Conservation (phyloP, 2,113 vertebrate genomes). For the Gymnocephalus cernua region DNA sequence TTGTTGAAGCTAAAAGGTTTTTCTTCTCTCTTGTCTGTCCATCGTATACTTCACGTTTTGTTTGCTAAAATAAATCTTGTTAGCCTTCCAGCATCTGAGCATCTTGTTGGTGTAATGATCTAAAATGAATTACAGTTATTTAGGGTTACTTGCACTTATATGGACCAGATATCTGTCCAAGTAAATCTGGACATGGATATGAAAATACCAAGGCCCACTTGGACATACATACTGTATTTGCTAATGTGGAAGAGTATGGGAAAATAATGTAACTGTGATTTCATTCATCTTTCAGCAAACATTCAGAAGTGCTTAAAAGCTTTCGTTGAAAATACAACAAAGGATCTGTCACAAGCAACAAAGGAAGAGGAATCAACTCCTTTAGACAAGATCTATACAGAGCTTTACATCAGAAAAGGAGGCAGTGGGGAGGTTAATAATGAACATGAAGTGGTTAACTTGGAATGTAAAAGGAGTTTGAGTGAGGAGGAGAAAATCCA, state of each 20-base stretch:
- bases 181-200: too few species aligned
- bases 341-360: constrained; percentile 4
- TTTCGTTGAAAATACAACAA: neutral
- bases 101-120: too few species aligned
- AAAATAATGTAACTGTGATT: neutral
- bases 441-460: constrained; percentile 28
- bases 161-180: too few species aligned
- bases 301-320: constrained; percentile 9
- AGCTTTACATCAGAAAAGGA: constrained; percentile 24
- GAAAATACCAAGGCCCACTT: too few species aligned
- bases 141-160: too few species aligned
- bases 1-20: too few species aligned
- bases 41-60: neutral
- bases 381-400: constrained; percentile 2
- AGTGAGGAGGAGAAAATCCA: constrained; percentile 18
- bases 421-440: constrained; percentile 14
- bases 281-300: constrained; percentile 18
- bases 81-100: too few species aligned
- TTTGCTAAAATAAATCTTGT: too few species aligned
- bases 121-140: too few species aligned
- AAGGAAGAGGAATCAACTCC: neutral
- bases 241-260: neutral
- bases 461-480: neutral
- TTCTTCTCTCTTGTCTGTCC: neutral
- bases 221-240: neutral